Evolutionary conservation across 2,113 vertebrate genomes (phyloP), one percentile per base, ranked within the genome.

Genomic region (Taxidea taxus): DNA sequence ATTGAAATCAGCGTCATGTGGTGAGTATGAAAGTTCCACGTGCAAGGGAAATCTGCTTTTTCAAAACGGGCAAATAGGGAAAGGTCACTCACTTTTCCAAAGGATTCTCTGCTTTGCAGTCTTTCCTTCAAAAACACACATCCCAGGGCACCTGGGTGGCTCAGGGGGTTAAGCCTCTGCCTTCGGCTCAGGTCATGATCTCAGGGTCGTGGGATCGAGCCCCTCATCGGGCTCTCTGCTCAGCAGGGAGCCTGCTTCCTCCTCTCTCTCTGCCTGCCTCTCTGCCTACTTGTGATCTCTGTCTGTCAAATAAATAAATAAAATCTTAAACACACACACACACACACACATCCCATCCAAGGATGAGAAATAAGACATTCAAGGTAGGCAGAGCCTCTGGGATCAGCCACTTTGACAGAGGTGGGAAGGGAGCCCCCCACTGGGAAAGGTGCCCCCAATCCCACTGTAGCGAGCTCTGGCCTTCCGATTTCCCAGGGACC

Each of bases 381-480:
- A 7, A 78, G 51, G 90, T 29, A 13, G 51, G n/a, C 47, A 77
- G 64, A 51, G 8, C 23, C 23, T 49, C 29, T 6, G 5, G 18
- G 34, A 15, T 15, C 7, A 66, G 47, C 18, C 62, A 34, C 0
- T 1, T 51, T 25, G 66, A 70, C 14, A 8, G 29, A 75, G 31
- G 18, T 13, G 11, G 70, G 56, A 66, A 81, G n/a, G 92, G 16
- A 27, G 14, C 44, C 34, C 44, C 11, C 13, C 47, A 2, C 25
- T 12, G 4, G 42, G 91, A 49, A 34, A 54, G 66, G 51, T 3
- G 2, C 31, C 31, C 12, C 4, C 0, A 2, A 15, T 2, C 66
- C 86, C 29, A 4, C n/a, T 3, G 4, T 4, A 21, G 9, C 2
- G 0, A 89, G 29, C 37, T 29, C 4, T 6, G 20, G 37, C 13